Conservation (phyloP, 92 coral and sea anemone genomes). For the Epizoanthus ramosus region DNA sequence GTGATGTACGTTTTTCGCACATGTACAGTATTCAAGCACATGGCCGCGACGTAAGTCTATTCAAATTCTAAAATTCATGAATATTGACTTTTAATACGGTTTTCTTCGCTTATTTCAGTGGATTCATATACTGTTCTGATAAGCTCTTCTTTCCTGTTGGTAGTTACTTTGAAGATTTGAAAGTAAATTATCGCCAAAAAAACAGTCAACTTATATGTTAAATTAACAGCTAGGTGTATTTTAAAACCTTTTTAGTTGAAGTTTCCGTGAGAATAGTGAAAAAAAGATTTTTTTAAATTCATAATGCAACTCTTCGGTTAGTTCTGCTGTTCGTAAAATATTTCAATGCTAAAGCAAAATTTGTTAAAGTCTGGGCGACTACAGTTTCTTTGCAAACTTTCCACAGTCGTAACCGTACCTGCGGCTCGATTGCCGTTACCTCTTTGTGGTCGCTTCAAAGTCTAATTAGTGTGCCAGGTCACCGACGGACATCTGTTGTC, state of each 20-base stretch:
- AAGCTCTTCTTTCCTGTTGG: background rate
- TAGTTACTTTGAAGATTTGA: background rate
- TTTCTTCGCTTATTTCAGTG: too few species aligned
- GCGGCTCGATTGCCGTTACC: background rate
- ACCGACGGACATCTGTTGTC: background rate
- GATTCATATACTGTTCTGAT: background rate
- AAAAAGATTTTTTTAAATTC: background rate
- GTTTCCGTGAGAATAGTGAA: background rate
- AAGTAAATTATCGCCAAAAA: background rate
- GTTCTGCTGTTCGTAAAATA: background rate
- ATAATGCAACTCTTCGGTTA: background rate
- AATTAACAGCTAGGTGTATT: conserved; percentile 7
- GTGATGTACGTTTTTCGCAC: too few species aligned
- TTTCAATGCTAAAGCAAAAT: background rate
- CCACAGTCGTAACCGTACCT: conserved; percentile 33
- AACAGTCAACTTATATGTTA: background rate
- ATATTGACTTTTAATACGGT: too few species aligned
- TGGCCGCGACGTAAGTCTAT: too few species aligned
- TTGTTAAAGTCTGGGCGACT: background rate
- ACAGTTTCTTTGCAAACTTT: conserved; percentile 23
- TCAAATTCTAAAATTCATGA: too few species aligned
- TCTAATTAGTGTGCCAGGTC: background rate
- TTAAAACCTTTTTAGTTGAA: background rate
- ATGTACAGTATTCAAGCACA: too few species aligned
- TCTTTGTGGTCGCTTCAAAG: conserved; percentile 22